Base-by-base conservation (phyloP, 1,140 invertebrate species). In the Drosophila parabipectinata region DNA sequence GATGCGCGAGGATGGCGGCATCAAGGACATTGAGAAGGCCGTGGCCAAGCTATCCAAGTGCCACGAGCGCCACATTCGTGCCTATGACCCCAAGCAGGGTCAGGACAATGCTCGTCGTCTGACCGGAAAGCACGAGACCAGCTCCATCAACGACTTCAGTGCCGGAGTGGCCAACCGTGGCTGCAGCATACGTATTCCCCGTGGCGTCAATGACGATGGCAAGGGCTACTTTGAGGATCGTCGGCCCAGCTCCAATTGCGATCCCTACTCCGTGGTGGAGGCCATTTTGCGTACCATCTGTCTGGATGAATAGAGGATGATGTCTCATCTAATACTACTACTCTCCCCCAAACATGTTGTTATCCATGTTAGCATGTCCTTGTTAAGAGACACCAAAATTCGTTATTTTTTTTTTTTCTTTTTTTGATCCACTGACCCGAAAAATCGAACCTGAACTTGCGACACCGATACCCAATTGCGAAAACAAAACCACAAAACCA, bases 141-240 rank as follows among this genome's bases (percentile, higher is more conserved):
- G 95, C 74, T 94, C 94, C 66, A 95, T 97, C 82, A 94, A 96
- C 72, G 95, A 96, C 76, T 97, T 97, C 91, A 96, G 95, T 54
- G 95, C 95, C 61, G 95, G 95, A 1, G 95, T 96, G 9, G 96
- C 96, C 21, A 95, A 96, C 78, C 93, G 96, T 41, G 95, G 94
- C 18, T 94, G 93, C 79, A 95, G 95, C 79, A 95, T 97, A 77
- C 94, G 96, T 39, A 96, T 97, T 77, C 96, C 96, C 1, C 93
- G 96, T 9, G 93, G 93, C 15, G 95, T 96, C 24, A 95, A 96
- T 9, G 96, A 97, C 62, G 95, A 97, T 5, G 95, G 79, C 95
- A 95, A 95, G 59, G 97, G 97, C 1, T 98, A 98, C 80, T 93
- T 98, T 32, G 97, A 98, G 91, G 97, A 98, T 92, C 93, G 97